phyloP scores from a whole-genome alignment of 2,888 invertebrate genomes.

The Drosophila niveifrons region DNA sequence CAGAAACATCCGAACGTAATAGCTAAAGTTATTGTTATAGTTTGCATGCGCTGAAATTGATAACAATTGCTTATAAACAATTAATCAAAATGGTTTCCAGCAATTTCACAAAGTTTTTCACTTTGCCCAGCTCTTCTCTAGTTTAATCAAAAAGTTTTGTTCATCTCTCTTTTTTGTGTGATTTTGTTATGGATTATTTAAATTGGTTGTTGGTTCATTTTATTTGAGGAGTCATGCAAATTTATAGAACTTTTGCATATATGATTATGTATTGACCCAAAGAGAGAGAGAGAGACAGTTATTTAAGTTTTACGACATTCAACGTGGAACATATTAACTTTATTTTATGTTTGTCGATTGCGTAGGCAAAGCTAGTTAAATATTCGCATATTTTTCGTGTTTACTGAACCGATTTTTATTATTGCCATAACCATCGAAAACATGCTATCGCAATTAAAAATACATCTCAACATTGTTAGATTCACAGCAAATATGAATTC shows the following conservation, averaged over 20 bases:
- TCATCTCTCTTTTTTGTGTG: neutral
- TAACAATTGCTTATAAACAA: slow-evolving; percentile 6
- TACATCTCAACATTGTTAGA: neutral
- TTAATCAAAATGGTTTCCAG: slow-evolving; percentile 1
- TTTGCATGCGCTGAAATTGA: neutral
- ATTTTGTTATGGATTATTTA: slow-evolving; percentile 6
- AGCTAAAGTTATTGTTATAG: neutral
- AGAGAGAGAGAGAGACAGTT: no score
- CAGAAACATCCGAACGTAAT: neutral
- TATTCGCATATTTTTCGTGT: neutral
- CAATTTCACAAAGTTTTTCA: slow-evolving; percentile 3
- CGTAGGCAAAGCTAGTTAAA: neutral
- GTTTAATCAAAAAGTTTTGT: neutral
- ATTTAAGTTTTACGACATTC: neutral
- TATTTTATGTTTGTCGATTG: neutral
- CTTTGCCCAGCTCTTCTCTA: neutral
- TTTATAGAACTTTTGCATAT: neutral
- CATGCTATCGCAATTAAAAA: neutral
- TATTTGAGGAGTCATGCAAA: neutral
- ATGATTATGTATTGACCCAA: neutral
- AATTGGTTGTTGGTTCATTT: slow-evolving; percentile 2
- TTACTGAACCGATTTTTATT: neutral
- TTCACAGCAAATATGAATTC: neutral
- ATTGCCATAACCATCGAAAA: neutral
- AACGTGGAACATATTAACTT: neutral